Percentiles rank a stretch among this genome's conserved stretches.
Evolutionary conservation across 2,113 vertebrate genomes (phyloP).

Genomic region (Mandrillus leucophaeus): DNA sequence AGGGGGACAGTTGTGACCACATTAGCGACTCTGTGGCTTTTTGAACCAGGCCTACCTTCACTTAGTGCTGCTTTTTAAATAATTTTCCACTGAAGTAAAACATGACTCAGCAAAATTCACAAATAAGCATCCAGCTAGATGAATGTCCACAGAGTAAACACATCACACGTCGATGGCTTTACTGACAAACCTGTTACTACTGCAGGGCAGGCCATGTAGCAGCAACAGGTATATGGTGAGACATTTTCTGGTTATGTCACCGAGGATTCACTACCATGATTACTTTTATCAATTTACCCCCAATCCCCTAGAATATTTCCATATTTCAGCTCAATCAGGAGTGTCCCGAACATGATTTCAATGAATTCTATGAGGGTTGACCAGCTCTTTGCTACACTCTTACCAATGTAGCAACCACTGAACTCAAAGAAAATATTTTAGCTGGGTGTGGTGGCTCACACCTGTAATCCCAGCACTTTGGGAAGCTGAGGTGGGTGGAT

Average conservation of each 20-base stretch:
- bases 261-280: background rate
- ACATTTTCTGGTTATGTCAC: background rate
- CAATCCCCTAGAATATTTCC: background rate
- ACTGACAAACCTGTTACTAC: too few species aligned
- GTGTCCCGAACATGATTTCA: background rate
- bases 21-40: background rate
- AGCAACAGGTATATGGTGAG: background rate
- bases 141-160: background rate
- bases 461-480: too few species aligned
- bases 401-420: background rate
- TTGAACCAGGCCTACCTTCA: background rate
- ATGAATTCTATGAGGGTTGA: background rate
- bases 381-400: background rate
- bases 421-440: background rate
- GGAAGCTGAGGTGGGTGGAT: too few species aligned
- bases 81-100: background rate
- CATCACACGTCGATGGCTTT: background rate
- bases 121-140: background rate
- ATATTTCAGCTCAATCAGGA: background rate
- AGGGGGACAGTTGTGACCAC: background rate
- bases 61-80: background rate
- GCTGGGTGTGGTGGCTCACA: too few species aligned
- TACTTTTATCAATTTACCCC: background rate
- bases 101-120: background rate
- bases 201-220: too few species aligned